Evolutionary conservation across 2,888 invertebrate species (phyloP), one percentile per base, ranked within the genome.

Genomic region (Napeogenes inachia): DNA sequence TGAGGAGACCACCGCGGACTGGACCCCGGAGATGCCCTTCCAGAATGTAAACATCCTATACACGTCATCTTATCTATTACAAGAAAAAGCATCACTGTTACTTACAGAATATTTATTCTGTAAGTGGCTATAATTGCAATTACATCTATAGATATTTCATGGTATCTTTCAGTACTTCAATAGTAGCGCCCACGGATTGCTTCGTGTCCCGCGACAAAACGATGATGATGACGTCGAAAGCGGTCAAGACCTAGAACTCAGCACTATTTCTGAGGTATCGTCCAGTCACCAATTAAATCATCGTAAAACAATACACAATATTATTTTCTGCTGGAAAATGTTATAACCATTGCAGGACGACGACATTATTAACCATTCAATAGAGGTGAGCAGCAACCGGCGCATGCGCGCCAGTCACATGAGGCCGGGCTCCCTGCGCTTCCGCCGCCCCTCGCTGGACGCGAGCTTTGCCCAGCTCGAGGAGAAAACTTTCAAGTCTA

Each of bases 401-500:
- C 92, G 95, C 66, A 97, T 97, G 94, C 92, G 97, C 33, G 92
- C 93, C 57, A 95, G 97, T 65, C 97, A 98, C 84, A 95, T 99
- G 76, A 94, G 95, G 75, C 90, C 94, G 4, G 95, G 97, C 94
- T 95, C 97, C 5, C 91, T 99, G 66, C 94, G 95, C 67, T 99
- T 99, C 88, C 95, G 95, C 61, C 94, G 96, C 67, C 87, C 92
- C 46, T 92, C 93, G 21, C 93, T 97, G 75, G 99, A 99, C 84
- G 91, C 92, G 45, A 95, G 95, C 93, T 98, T 97, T 84, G 95
- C 95, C 67, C 94, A 95, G 77, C 91, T 97, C 61, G 94, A 96
- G 60, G 98, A 98, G 87, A 95, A 94, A 74, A 97, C 98, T 93
- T 98, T 98, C 89, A 96, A 97, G 79, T 98, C 98, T 13, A 98